phyloP scores from a whole-genome alignment of 2,113 vertebrate species.

The zebrafish (Danio rerio) region GRCz12tu NC_133183.1:22647001-22647500 shows the following conservation, averaged over 20 bases:
- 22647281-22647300: background rate
- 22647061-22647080: no score
- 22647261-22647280: slow-evolving; percentile 5
- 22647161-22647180: background rate
- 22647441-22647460: slow-evolving; percentile 48
- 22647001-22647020: no score
- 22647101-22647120: no score
- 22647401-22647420: slow-evolving; percentile 31
- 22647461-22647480: slow-evolving; percentile 1
- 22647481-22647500: slow-evolving; percentile 33
- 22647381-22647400: slow-evolving; percentile 13
- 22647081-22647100: no score
- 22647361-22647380: slow-evolving; percentile 30
- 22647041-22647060: no score
- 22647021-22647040: no score
- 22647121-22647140: no score
- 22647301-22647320: background rate
- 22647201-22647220: background rate
- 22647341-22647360: slow-evolving; percentile 25
- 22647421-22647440: slow-evolving; percentile 10
- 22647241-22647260: background rate
- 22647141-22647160: background rate
- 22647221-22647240: background rate
- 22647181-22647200: background rate
- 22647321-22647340: background rate